Percentiles rank a stretch among this genome's conserved stretches.
phyloP scores from a whole-genome alignment of 2,888 invertebrate species.

The Osmoderma eremita region DNA sequence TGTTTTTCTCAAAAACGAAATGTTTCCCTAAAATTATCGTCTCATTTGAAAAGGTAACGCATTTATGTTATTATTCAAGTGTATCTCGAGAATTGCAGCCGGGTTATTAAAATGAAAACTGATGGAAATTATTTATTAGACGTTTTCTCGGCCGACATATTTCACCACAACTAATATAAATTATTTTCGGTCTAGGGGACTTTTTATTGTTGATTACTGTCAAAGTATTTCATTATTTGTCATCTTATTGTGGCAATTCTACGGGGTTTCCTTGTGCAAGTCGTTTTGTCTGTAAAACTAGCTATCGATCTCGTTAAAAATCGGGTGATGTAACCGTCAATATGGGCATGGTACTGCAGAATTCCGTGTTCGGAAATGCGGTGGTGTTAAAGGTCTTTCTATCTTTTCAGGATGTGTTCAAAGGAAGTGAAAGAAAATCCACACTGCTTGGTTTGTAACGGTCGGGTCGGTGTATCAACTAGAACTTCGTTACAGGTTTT shows the following conservation, averaged over 20 bases:
- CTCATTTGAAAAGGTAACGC: conserved; percentile 60
- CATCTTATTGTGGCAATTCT: conserved; percentile 27
- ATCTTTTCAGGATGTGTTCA: conserved; percentile 56
- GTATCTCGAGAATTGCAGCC: not conserved
- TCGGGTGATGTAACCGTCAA: conserved; percentile 30
- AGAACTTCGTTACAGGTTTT: conserved; percentile 69
- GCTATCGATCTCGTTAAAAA: conserved; percentile 22
- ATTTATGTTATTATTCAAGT: conserved; percentile 40
- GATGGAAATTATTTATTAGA: conserved; percentile 32
- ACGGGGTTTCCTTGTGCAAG: not conserved
- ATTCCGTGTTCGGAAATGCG: not conserved
- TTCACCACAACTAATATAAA: conserved; percentile 42
- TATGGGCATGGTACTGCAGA: conserved; percentile 31
- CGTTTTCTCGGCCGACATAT: conserved; percentile 48
- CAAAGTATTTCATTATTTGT: conserved; percentile 38
- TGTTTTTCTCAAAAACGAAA: conserved; percentile 62
- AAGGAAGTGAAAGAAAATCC: conserved; percentile 53
- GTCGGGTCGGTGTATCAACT: conserved; percentile 66
- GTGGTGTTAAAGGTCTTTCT: conserved; percentile 19
- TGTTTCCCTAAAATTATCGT: conserved; percentile 63
- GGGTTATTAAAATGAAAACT: conserved; percentile 9
- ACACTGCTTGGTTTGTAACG: conserved; percentile 73
- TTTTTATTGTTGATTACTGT: conserved; percentile 51
- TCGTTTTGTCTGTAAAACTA: not conserved
- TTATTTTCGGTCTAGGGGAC: conserved; percentile 54